Conservation (phyloP, 2,113 vertebrate species). For the Mohoua ochrocephala region DNA sequence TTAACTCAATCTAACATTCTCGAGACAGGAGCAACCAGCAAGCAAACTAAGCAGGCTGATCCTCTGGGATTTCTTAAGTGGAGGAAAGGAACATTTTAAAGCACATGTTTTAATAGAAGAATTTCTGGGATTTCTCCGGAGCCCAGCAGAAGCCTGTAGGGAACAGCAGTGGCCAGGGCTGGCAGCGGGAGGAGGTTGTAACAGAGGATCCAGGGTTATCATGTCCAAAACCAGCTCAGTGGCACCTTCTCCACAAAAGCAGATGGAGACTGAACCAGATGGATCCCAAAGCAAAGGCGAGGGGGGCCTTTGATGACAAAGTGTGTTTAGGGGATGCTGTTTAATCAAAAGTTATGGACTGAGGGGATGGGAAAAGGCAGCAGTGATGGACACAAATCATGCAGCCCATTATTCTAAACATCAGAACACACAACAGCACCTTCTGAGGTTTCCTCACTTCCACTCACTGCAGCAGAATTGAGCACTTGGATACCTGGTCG, state of each 20-base stretch:
- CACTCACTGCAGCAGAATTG: neutral
- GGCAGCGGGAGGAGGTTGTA: accelerated
- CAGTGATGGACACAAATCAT: neutral
- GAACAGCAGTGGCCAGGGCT: neutral
- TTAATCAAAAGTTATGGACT: neutral
- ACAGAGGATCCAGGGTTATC: accelerated
- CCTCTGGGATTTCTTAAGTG: neutral
- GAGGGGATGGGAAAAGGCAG: neutral
- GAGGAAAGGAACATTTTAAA: neutral
- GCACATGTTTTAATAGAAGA: neutral
- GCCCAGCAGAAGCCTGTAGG: neutral
- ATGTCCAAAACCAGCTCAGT: neutral
- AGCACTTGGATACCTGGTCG: neutral
- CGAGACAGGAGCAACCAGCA: neutral
- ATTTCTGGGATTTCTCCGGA: neutral
- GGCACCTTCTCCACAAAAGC: neutral
- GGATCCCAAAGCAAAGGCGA: neutral
- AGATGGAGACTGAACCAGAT: neutral
- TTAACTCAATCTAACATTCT: neutral
- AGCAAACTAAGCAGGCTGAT: neutral
- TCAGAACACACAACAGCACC: accelerated
- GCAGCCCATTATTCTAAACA: neutral
- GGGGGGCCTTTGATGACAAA: too few species aligned
- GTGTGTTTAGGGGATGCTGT: neutral
- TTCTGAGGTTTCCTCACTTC: neutral